Evolutionary conservation across 2,888 invertebrate species (phyloP).

Genomic region (Diarsia dahlii): DNA sequence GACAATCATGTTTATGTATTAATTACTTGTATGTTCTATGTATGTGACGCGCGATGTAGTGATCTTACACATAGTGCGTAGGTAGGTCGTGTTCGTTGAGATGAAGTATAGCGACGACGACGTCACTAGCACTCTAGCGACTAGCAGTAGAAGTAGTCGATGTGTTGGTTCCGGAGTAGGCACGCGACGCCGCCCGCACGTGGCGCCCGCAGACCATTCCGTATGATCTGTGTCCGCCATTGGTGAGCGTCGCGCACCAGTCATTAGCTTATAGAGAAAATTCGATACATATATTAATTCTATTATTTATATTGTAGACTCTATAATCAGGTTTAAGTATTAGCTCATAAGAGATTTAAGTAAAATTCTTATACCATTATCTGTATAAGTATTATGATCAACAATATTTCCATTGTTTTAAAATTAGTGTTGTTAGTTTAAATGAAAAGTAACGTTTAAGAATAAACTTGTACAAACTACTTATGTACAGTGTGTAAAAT

Average conservation of each 20-base stretch:
- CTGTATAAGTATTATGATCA: conserved; percentile 89
- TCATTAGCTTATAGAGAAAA: conserved; percentile 83
- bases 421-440: conserved; percentile 82
- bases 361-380: conserved; percentile 85
- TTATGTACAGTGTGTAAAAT: conserved; percentile 87
- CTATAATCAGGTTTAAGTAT: conserved; percentile 82
- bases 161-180: conserved; percentile 31
- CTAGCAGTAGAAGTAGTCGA: conserved; percentile 33
- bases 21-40: conserved; percentile 63
- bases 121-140: conserved; percentile 35
- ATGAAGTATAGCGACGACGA: conserved; percentile 23
- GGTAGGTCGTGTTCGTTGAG: conserved; percentile 48
- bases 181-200: conserved; percentile 7
- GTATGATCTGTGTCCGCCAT: conserved; percentile 70
- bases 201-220: conserved; percentile 32
- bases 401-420: conserved; percentile 89
- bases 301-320: conserved; percentile 84
- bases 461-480: conserved; percentile 89
- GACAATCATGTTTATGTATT: conserved; percentile 70
- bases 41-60: conserved; percentile 66
- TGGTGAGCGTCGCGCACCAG: conserved; percentile 87
- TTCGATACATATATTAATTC: conserved; percentile 85
- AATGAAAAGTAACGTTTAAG: conserved; percentile 74
- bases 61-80: conserved; percentile 52
- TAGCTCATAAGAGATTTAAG: conserved; percentile 85